Evolutionary conservation across 2,113 vertebrate species (phyloP).

Genomic region (Phoxinus phoxinus): DNA sequence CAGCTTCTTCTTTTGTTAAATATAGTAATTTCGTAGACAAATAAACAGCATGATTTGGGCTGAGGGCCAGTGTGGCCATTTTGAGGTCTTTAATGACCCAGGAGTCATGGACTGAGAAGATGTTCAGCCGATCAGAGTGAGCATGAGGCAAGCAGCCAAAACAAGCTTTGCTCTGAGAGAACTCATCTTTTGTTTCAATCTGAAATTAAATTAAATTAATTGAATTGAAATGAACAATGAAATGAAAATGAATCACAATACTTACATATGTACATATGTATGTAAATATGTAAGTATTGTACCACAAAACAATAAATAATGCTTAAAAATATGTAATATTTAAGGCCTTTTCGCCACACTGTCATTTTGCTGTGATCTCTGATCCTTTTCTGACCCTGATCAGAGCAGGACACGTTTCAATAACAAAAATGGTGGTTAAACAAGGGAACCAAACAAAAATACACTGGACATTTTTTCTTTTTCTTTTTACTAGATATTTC

Average conservation of each 20-base stretch:
- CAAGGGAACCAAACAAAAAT: not conserved
- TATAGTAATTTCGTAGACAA: constrained; percentile 77
- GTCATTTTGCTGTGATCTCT: not conserved
- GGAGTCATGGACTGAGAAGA: constrained; percentile 68
- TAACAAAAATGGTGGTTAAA: not conserved
- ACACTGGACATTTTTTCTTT: not conserved
- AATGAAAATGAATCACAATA: constrained; percentile 65
- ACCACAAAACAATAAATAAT: not conserved
- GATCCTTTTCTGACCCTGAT: not conserved
- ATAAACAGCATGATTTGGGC: constrained; percentile 70
- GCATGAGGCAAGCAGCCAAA: constrained; percentile 69
- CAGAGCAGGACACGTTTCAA: not conserved
- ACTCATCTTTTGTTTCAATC: constrained; percentile 73
- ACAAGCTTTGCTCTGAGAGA: constrained; percentile 69
- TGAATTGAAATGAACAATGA: too few species aligned
- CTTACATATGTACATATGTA: constrained; percentile 7
- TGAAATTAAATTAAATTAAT: not conserved
- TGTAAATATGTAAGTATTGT: too few species aligned
- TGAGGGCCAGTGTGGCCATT: constrained; percentile 70
- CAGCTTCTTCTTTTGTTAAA: constrained; percentile 72
- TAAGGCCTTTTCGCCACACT: not conserved
- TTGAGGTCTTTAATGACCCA: constrained; percentile 74
- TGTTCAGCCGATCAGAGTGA: constrained; percentile 80
- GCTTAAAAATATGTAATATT: not conserved
- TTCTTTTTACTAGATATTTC: not conserved